Evolutionary conservation across 35 echinoderm and acorn worm species (phyloP).

Genomic region (Strongylocentrotus purpuratus): DNA sequence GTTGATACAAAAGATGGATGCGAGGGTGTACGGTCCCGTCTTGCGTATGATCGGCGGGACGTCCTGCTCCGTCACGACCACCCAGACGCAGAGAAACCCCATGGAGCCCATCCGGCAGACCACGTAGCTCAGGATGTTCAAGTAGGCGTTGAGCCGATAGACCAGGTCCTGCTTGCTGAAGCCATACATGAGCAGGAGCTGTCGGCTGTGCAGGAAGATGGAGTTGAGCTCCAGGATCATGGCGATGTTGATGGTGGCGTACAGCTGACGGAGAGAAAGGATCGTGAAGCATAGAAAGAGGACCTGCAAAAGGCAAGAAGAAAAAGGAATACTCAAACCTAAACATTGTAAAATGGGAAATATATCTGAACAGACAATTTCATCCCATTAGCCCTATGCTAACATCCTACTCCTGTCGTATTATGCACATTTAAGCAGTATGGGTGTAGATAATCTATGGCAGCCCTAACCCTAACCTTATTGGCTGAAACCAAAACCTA

Average conservation of each 20-base stretch:
- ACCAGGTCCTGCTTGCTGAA: slow-evolving; percentile 51
- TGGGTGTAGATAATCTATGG: too few species aligned
- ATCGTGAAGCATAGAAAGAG: slow-evolving; percentile 47
- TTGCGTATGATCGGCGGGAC: slow-evolving; percentile 26
- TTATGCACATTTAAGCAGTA: too few species aligned
- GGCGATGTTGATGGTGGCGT: slow-evolving; percentile 59
- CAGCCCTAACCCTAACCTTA: too few species aligned
- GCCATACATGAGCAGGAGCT: slow-evolving; percentile 81
- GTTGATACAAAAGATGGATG: slow-evolving; percentile 34
- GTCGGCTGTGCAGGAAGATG: slow-evolving; percentile 85
- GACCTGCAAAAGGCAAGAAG: slow-evolving; percentile 3
- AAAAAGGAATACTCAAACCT: neutral
- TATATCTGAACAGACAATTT: too few species aligned
- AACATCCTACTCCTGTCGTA: too few species aligned
- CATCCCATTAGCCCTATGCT: too few species aligned
- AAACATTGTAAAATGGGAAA: neutral
- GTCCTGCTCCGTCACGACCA: neutral
- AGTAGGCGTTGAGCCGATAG: slow-evolving; percentile 58
- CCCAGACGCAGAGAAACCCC: slow-evolving; percentile 30
- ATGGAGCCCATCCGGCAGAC: slow-evolving; percentile 59
- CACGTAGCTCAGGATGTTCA: slow-evolving; percentile 77
- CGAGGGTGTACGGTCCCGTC: slow-evolving; percentile 8
- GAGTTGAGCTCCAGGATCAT: slow-evolving; percentile 77
- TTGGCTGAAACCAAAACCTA: too few species aligned
- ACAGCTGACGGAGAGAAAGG: slow-evolving; percentile 37